Evolutionary conservation across 2,797 vertebrate species (phyloP).

Genomic region (Pithecia hirsuta): DNA sequence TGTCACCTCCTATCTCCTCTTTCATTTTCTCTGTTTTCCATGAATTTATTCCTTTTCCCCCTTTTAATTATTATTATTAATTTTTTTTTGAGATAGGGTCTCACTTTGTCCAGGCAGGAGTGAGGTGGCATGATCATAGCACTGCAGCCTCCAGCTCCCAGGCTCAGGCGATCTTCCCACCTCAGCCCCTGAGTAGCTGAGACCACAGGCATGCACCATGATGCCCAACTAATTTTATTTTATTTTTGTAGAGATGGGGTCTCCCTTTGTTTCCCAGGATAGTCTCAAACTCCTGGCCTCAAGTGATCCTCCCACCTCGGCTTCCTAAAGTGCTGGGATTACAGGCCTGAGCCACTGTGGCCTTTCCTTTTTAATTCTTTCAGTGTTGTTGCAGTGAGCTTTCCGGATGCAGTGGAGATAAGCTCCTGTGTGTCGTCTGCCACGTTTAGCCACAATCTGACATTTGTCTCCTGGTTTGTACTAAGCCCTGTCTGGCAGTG

Average conservation of each 20-base stretch:
- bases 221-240: background rate
- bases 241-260: background rate
- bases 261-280: background rate
- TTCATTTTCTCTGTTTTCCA: background rate
- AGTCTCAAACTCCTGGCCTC: background rate
- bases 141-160: background rate
- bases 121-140: background rate
- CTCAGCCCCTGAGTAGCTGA: background rate
- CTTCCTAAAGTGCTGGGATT: background rate
- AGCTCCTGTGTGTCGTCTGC: background rate
- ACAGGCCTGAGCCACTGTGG: background rate
- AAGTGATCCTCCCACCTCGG: background rate
- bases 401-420: background rate
- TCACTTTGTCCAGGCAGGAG: background rate
- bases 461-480: background rate
- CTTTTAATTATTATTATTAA: background rate
- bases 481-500: background rate
- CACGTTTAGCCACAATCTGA: background rate
- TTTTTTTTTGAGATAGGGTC: background rate
- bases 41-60: background rate
- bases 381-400: background rate
- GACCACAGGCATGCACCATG: too few relatives aligned
- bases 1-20: background rate
- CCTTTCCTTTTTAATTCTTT: background rate
- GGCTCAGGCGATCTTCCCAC: background rate